These are phyloP conservation scores for Xestoiulus laeticollis DNA, from an alignment of 2,888 invertebrate species.

Conservation along the genomic window DNA sequence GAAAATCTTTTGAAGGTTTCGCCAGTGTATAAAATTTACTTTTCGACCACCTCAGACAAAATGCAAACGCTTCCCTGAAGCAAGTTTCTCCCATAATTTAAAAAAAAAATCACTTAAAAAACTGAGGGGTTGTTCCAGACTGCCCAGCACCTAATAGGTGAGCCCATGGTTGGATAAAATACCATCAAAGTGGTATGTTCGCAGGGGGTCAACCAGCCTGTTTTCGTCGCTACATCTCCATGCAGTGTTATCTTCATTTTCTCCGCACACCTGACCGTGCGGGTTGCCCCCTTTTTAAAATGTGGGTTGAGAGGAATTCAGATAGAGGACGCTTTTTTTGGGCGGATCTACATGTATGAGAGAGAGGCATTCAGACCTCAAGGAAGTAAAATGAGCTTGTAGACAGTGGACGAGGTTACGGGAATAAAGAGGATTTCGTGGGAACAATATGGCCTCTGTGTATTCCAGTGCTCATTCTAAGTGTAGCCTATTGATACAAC, in stretches of 20 bases:
- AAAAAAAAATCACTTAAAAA: not conserved
- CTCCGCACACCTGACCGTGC: not conserved
- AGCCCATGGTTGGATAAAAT: not conserved
- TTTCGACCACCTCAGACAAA: too few species aligned
- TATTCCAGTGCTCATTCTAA: not conserved
- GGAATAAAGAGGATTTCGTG: not conserved
- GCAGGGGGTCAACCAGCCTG: constrained; percentile 37
- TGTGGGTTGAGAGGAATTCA: not conserved
- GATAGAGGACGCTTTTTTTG: not conserved
- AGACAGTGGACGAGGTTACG: not conserved
- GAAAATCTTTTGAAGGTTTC: too few species aligned
- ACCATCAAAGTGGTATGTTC: not conserved
- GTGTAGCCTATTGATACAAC: too few species aligned
- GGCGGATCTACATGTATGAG: not conserved
- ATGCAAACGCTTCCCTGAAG: not conserved
- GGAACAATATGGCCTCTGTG: not conserved
- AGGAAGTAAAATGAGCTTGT: not conserved
- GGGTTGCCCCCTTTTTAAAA: not conserved
- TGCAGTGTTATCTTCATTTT: constrained; percentile 13
- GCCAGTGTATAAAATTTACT: too few species aligned
- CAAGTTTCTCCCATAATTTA: not conserved
- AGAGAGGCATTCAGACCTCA: not conserved
- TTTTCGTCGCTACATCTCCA: not conserved
- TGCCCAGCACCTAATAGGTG: not conserved
- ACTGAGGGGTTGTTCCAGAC: not conserved